These are phyloP conservation scores for Cynoglossus semilaevis DNA, from an alignment of 2,113 vertebrate genomes.

Conservation along the genomic window DNA sequence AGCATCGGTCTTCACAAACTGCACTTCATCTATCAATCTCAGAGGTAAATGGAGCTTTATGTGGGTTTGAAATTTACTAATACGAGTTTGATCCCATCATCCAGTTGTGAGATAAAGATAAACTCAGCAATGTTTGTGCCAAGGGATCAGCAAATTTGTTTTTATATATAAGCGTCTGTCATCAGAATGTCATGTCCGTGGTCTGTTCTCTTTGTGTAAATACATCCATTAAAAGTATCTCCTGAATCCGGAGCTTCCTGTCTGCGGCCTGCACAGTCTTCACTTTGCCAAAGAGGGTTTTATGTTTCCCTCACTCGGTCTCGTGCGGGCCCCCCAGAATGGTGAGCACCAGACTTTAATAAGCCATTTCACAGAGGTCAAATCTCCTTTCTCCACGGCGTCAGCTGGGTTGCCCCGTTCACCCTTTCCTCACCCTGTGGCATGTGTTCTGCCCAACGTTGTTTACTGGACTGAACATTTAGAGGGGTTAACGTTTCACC, in stretches of 20 bases:
- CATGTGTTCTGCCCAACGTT: constrained; percentile 69
- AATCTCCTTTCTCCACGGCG: constrained; percentile 71
- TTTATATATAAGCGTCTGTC: constrained; percentile 57
- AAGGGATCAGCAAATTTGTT: constrained; percentile 4
- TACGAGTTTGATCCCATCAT: not conserved
- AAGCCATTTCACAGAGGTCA: constrained; percentile 70
- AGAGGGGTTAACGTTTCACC: constrained; percentile 73
- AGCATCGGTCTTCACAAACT: constrained; percentile 36
- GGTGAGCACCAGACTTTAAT: constrained; percentile 66
- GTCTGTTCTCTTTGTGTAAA: constrained; percentile 25
- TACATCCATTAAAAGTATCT: constrained; percentile 47
- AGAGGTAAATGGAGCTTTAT: constrained; percentile 15
- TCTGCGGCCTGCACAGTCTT: constrained; percentile 35
- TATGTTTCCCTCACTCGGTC: constrained; percentile 57
- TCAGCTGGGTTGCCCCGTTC: constrained; percentile 66
- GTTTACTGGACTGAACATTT: constrained; percentile 70
- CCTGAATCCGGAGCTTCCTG: constrained; percentile 44
- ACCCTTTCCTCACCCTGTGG: constrained; percentile 60
- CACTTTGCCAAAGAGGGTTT: constrained; percentile 51
- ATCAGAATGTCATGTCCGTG: constrained; percentile 33
- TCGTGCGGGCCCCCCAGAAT: constrained; percentile 53
- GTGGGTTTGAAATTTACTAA: not conserved
- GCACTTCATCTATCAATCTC: constrained; percentile 51
- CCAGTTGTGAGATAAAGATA: constrained; percentile 16
- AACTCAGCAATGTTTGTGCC: constrained; percentile 8